These are phyloP conservation scores for Apis laboriosa DNA, from an alignment of 1,140 invertebrate genomes.

Conservation along the genomic window DNA sequence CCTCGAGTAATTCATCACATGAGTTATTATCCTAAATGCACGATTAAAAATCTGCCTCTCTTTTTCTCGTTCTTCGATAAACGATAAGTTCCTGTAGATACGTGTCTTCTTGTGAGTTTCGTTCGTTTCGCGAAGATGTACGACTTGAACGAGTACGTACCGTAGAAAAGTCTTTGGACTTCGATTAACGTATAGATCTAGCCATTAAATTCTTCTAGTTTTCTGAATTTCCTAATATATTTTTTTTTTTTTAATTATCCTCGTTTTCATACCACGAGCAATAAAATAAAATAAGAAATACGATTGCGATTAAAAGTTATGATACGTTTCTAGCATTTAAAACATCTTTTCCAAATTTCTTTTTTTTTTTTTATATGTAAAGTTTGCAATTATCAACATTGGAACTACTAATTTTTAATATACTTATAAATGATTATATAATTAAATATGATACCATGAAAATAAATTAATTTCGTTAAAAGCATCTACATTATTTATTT, in stretches of 20 bases:
- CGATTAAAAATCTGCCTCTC: conserved; percentile 21
- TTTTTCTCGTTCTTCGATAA: conserved; percentile 1
- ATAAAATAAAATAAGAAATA: not conserved
- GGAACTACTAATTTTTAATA: no score
- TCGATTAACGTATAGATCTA: conserved; percentile 47
- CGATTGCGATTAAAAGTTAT: not conserved
- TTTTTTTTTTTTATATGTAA: no score
- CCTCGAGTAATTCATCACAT: conserved; percentile 48
- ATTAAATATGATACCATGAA: no score
- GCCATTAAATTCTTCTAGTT: conserved; percentile 10
- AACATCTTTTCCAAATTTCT: not conserved
- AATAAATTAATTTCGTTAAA: not conserved
- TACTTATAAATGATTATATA: no score
- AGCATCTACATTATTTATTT: no score
- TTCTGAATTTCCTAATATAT: not conserved
- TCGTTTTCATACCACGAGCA: not conserved
- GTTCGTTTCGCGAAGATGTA: not conserved
- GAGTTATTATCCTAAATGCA: conserved; percentile 41
- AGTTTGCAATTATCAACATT: not conserved
- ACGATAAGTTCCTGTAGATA: conserved; percentile 28
- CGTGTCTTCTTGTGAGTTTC: not conserved
- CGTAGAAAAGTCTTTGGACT: conserved; percentile 49
- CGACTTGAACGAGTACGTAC: conserved; percentile 7
- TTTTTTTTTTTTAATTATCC: not conserved
- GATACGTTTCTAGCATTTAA: not conserved